Percentiles rank a stretch among this genome's conserved stretches.
Evolutionary conservation across 2,113 vertebrate genomes (phyloP).

Genomic region (Rhabdomys dilectus): DNA sequence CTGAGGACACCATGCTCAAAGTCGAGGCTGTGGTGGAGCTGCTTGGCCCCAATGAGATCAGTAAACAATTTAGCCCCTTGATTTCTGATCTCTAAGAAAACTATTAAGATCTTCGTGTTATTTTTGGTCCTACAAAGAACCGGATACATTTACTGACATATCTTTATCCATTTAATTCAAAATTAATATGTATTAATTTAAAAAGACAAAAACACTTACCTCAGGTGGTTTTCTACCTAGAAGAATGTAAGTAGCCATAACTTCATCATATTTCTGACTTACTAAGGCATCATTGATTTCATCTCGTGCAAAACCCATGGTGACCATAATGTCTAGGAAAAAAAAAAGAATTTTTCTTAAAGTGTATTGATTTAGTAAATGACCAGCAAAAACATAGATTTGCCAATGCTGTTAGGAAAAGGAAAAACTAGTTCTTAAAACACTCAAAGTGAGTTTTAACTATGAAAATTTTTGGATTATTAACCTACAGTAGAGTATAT

Average conservation of each 20-base stretch:
- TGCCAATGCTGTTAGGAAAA: background rate
- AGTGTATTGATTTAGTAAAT: slow-evolving; percentile 4
- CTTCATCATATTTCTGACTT: slow-evolving; percentile 96
- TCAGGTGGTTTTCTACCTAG: slow-evolving; percentile 97
- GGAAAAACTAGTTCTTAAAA: slow-evolving; percentile 45
- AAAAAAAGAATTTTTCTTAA: slow-evolving; percentile 10
- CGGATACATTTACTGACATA: background rate
- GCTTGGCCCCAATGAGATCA: background rate
- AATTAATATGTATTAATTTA: background rate
- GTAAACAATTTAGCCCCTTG: background rate
- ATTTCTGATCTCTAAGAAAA: slow-evolving; percentile 12
- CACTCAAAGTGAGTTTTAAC: background rate
- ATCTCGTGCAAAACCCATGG: slow-evolving; percentile 98
- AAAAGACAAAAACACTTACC: slow-evolving; percentile 86
- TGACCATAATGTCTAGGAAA: slow-evolving; percentile 95
- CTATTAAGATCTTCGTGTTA: background rate
- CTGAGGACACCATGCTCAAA: background rate
- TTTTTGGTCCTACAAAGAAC: background rate
- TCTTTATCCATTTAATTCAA: background rate
- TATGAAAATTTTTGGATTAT: background rate
- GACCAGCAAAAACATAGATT: background rate
- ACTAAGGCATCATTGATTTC: slow-evolving; percentile 96
- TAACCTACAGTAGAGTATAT: background rate
- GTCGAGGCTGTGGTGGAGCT: background rate
- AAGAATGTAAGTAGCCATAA: slow-evolving; percentile 98